These are phyloP conservation scores for Frankliniella fusca DNA, from an alignment of 2,888 invertebrate genomes.

Conservation along the genomic window DNA sequence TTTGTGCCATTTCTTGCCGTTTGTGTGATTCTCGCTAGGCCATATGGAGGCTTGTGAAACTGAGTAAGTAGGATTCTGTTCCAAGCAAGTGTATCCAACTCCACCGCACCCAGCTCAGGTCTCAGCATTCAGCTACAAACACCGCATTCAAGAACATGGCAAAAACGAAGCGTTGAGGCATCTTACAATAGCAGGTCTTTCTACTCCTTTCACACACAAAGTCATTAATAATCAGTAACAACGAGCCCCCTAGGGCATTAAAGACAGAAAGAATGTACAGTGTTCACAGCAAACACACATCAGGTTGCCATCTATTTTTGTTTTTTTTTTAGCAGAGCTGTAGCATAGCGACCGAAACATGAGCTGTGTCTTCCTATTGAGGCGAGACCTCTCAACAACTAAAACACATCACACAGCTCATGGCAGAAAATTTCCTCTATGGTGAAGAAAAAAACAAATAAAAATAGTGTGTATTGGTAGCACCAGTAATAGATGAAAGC, in stretches of 20 bases:
- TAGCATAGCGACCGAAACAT: conserved; percentile 20
- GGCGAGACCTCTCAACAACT: conserved; percentile 8
- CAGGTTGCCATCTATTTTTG: conserved; percentile 12
- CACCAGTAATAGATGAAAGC: too few relatives aligned
- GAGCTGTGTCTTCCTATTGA: conserved; percentile 9
- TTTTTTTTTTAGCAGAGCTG: conserved; percentile 17
- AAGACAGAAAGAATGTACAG: conserved; percentile 22
- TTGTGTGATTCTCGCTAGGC: conserved; percentile 12
- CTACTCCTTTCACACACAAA: conserved; percentile 25
- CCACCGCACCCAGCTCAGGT: conserved; percentile 25
- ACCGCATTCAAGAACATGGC: conserved; percentile 26
- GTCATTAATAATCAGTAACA: neutral
- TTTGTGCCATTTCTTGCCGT: neutral
- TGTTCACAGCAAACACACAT: conserved; percentile 13
- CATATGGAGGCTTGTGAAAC: conserved; percentile 22
- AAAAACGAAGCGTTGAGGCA: conserved; percentile 7
- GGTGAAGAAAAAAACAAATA: neutral
- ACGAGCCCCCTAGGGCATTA: conserved; percentile 1
- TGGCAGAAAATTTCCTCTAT: neutral
- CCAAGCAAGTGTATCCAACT: conserved; percentile 19
- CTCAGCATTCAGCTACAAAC: conserved; percentile 24
- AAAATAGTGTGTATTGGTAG: neutral
- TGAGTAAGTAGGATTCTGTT: conserved; percentile 19
- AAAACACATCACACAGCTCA: conserved; percentile 6
- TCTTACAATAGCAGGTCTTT: conserved; percentile 17